These are phyloP conservation scores for Pasiphila rectangulata DNA, from an alignment of 2,888 invertebrate species.

Conservation along the genomic window DNA sequence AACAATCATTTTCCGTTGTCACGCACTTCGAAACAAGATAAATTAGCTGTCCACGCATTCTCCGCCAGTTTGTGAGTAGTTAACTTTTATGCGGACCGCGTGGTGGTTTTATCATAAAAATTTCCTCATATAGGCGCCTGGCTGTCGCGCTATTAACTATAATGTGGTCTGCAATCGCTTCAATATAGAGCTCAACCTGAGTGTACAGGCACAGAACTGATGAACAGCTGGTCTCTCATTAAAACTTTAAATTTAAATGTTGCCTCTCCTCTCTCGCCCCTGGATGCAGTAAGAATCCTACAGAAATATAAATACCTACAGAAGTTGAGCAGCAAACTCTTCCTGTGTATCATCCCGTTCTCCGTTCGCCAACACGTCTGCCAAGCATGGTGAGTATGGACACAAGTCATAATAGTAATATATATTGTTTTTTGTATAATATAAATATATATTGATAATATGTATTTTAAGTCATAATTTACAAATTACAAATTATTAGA, in stretches of 20 bases:
- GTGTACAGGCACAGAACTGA: conserved; percentile 20
- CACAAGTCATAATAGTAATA: too few relatives aligned
- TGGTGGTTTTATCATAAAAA: conserved; percentile 50
- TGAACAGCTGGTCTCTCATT: conserved; percentile 8
- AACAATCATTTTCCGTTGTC: conserved; percentile 3
- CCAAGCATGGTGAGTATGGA: too few relatives aligned
- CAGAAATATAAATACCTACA: too few relatives aligned
- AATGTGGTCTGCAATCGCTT: conserved; percentile 46
- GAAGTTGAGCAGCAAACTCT: too few relatives aligned
- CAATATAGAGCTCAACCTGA: conserved; percentile 35
- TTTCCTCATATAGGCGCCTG: conserved; percentile 52
- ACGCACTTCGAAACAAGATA: conserved; percentile 13
- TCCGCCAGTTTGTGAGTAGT: conserved; percentile 36
- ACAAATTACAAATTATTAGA: too few relatives aligned
- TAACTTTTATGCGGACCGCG: conserved; percentile 43
- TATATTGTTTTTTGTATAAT: too few relatives aligned
- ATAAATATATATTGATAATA: too few relatives aligned
- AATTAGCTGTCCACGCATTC: conserved; percentile 35
- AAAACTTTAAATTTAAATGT: neutral
- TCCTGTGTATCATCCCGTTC: too few relatives aligned
- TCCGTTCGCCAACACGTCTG: too few relatives aligned
- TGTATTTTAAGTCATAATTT: too few relatives aligned
- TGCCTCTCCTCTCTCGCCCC: too few relatives aligned
- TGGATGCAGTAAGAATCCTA: too few relatives aligned
- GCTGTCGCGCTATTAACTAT: conserved; percentile 58